Evolutionary conservation across 1,140 invertebrate genomes (phyloP).

Genomic region (Vanessa tameamea): DNA sequence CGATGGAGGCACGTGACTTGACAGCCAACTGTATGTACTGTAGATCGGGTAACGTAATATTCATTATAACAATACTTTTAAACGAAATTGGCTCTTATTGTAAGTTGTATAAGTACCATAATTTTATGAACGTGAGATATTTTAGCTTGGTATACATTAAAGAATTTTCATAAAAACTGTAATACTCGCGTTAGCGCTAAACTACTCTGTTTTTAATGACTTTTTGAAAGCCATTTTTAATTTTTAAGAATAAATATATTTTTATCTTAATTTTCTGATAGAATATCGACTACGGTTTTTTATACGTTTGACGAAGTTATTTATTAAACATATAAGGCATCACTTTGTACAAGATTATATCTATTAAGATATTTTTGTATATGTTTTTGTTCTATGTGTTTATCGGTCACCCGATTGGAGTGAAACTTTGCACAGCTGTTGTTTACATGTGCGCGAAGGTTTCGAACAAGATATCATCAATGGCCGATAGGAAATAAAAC

Average conservation of each 20-base stretch:
- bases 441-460: too few species aligned
- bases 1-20: constrained; percentile 43
- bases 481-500: too few species aligned
- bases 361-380: too few species aligned
- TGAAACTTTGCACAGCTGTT: too few species aligned
- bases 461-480: too few species aligned
- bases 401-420: too few species aligned
- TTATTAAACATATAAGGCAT: not conserved
- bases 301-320: too few species aligned
- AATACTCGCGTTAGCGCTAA: constrained; percentile 23
- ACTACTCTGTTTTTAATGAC: constrained; percentile 25
- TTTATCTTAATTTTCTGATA: not conserved
- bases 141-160: not conserved
- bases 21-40: constrained; percentile 20
- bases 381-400: too few species aligned
- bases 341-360: too few species aligned
- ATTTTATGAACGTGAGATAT: not conserved
- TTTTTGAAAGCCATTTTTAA: constrained; percentile 15
- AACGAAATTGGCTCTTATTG: not conserved
- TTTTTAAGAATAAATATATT: constrained; percentile 10
- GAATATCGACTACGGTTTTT: not conserved
- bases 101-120: constrained; percentile 1
- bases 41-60: not conserved
- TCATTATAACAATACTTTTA: constrained; percentile 7
- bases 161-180: constrained; percentile 27